Evolutionary conservation across 1,140 invertebrate genomes (phyloP).

Genomic region (Polypedilum vanderplanki): DNA sequence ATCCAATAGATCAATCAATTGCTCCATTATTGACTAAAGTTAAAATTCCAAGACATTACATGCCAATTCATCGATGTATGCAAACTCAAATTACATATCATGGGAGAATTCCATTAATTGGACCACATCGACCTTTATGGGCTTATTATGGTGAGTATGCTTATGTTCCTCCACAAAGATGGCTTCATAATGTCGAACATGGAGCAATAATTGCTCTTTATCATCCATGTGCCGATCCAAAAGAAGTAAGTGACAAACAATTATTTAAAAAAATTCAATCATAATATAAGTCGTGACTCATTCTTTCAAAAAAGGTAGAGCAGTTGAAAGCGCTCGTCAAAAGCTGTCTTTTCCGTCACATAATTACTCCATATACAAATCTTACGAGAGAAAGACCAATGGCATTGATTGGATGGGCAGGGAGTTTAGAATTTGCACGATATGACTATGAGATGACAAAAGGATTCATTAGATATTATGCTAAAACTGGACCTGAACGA

Average conservation of each 20-base stretch:
- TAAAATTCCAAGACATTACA: neutral
- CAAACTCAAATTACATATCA: conserved; percentile 57
- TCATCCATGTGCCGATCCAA: conserved; percentile 73
- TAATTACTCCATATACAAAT: conserved; percentile 68
- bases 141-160: conserved; percentile 75
- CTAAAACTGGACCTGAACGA: conserved; percentile 57
- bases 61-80: conserved; percentile 63
- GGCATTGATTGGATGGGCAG: conserved; percentile 70
- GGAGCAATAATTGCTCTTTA: conserved; percentile 79
- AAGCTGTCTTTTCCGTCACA: conserved; percentile 66
- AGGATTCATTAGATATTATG: conserved; percentile 59
- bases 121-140: conserved; percentile 45
- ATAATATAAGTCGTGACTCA: too few relatives aligned
- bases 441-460: conserved; percentile 51
- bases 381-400: conserved; percentile 60
- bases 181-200: conserved; percentile 81
- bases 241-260: conserved; percentile 45
- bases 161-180: conserved; percentile 73
- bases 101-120: conserved; percentile 51
- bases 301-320: conserved; percentile 41
- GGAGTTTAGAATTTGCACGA: conserved; percentile 62
- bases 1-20: neutral
- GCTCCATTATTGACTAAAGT: neutral
- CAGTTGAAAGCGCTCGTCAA: conserved; percentile 56
- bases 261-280: too few relatives aligned